Percentiles rank a stretch among this genome's conserved stretches.
Conservation (phyloP, 2,113 vertebrate species). For the Sakesphorus luctuosus region DNA sequence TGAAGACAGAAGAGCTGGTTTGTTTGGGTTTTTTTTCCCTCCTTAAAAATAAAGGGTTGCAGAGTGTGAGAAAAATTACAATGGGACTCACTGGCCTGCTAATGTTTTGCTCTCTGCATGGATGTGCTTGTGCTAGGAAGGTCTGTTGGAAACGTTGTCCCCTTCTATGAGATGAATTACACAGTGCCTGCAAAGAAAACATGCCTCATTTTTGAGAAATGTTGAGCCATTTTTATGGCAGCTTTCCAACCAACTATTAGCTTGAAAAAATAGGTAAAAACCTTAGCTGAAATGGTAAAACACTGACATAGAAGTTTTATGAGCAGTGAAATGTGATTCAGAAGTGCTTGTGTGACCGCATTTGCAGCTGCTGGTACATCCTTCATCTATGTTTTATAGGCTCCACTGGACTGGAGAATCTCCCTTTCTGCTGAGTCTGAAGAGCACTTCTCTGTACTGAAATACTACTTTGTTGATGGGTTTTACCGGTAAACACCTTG, state of each 20-base stretch:
- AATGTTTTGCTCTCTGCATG: not conserved
- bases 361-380: not conserved
- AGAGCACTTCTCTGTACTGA: not conserved
- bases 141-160: not conserved
- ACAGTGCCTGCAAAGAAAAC: not conserved
- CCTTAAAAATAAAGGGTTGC: not conserved
- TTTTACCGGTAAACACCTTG: not conserved
- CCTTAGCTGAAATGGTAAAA: not conserved
- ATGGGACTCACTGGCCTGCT: not conserved
- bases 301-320: not conserved
- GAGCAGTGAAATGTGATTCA: not conserved
- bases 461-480: not conserved
- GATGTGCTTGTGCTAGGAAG: not conserved
- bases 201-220: not conserved
- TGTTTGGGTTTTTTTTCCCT: not conserved
- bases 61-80: not conserved
- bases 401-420: not conserved
- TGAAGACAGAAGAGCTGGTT: not conserved
- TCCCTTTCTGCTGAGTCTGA: not conserved
- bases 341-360: not conserved
- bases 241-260: not conserved
- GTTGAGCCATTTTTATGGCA: not conserved
- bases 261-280: not conserved
- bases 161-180: not conserved
- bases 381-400: not conserved